Conservation (phyloP, 1,140 invertebrate genomes). For the Psilanteris sp. region DNA sequence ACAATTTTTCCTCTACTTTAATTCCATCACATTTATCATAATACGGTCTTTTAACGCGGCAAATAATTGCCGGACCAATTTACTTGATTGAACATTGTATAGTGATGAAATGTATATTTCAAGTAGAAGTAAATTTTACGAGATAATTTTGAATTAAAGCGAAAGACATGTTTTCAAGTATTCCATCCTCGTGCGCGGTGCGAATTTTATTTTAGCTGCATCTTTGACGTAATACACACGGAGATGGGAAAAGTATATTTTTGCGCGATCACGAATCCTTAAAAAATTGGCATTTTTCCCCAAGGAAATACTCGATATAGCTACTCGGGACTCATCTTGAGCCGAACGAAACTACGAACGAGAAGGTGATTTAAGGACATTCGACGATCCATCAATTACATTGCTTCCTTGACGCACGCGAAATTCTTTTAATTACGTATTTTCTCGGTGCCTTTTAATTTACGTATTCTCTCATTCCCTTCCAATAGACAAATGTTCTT, state of each 20-base stretch:
- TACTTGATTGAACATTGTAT: too few relatives aligned
- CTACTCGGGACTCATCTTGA: conserved; percentile 9
- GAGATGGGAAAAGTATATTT: conserved; percentile 37
- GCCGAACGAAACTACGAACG: conserved; percentile 19
- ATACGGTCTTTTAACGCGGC: too few relatives aligned
- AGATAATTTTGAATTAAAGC: not conserved
- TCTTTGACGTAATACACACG: conserved; percentile 20
- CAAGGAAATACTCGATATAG: conserved; percentile 43
- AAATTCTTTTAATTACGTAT: conserved; percentile 55
- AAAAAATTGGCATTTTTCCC: conserved; percentile 59
- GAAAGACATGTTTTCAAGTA: conserved; percentile 1
- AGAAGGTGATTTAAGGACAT: conserved; percentile 57
- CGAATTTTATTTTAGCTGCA: conserved; percentile 25
- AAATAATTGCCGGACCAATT: too few relatives aligned
- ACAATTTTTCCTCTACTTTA: too few relatives aligned
- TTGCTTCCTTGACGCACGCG: conserved; percentile 19
- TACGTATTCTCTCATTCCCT: not conserved
- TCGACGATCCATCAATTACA: conserved; percentile 52
- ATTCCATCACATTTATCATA: too few relatives aligned
- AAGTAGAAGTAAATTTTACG: too few relatives aligned
- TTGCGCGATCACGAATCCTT: conserved; percentile 38
- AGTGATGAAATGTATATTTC: too few relatives aligned
- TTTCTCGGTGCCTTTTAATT: conserved; percentile 35
- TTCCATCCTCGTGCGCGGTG: conserved; percentile 4
- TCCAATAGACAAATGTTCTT: conserved; percentile 7